A percentile compares a stretch with the other conserved stretches of the same genome.
Conservation (phyloP, 2,888 invertebrate genomes). For the Dasysyrphus albostriatus region DNA sequence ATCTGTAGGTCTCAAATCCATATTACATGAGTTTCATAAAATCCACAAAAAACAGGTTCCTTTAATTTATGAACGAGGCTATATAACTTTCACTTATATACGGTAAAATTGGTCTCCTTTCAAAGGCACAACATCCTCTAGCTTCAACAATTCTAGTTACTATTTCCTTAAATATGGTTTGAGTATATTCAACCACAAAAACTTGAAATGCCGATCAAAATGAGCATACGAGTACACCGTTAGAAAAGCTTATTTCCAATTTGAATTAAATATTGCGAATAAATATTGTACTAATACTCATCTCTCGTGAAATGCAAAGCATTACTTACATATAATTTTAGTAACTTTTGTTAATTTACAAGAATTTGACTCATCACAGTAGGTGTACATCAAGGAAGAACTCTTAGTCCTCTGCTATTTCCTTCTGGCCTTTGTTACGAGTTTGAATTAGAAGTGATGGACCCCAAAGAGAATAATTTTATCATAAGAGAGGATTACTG, state of each 20-base stretch:
- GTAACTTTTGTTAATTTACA: no score
- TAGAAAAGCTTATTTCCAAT: background rate
- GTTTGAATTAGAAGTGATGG: no score
- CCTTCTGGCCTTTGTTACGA: no score
- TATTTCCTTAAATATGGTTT: slow-evolving; percentile 32
- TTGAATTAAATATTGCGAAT: no score
- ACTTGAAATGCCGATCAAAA: slow-evolving; percentile 18
- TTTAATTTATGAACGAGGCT: slow-evolving; percentile 61
- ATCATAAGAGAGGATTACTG: no score
- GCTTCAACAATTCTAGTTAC: background rate
- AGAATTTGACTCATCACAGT: no score
- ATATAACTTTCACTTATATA: slow-evolving; percentile 40
- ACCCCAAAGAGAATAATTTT: no score
- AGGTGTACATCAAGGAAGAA: no score
- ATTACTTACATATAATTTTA: no score
- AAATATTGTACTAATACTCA: no score
- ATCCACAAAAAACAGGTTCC: slow-evolving; percentile 57
- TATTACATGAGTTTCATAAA: slow-evolving; percentile 47
- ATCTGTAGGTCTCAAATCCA: slow-evolving; percentile 44
- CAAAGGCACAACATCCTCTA: background rate
- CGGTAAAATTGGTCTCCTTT: slow-evolving; percentile 5
- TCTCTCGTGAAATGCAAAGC: no score
- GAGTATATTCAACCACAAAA: slow-evolving; percentile 39
- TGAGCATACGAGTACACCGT: background rate
- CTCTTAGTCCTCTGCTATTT: no score